phyloP scores from a whole-genome alignment of 53 echinoderm and acorn worm species.

The Apostichopus leukothele region DNA sequence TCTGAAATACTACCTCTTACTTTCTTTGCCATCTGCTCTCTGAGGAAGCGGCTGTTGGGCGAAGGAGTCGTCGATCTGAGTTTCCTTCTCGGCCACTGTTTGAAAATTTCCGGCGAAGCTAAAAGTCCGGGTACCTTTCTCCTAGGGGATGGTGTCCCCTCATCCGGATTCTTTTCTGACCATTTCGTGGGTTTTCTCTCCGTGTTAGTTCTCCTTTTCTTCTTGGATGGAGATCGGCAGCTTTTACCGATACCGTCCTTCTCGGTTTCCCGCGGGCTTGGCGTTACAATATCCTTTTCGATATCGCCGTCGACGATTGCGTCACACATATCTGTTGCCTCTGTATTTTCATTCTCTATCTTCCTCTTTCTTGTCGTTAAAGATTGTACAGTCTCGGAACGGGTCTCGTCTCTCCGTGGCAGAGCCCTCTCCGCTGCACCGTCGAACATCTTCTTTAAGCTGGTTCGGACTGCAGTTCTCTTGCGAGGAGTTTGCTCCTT shows the following conservation, averaged over 20 bases:
- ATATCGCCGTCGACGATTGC: neutral
- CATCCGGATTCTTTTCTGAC: too few relatives aligned
- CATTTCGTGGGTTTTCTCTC: neutral
- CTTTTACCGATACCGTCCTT: neutral
- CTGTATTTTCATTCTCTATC: neutral
- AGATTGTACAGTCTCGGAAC: neutral
- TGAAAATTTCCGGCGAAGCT: conserved; percentile 37
- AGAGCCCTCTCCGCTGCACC: neutral
- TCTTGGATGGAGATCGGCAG: neutral
- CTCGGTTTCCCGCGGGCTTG: neutral
- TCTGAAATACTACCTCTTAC: neutral
- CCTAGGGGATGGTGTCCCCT: conserved; percentile 7
- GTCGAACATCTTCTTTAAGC: conserved; percentile 43
- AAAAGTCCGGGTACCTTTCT: neutral
- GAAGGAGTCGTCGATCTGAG: conserved; percentile 34
- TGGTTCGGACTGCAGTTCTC: conserved; percentile 18
- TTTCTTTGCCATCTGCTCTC: conserved; percentile 16
- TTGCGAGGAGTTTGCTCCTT: conserved; percentile 8
- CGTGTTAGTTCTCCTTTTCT: neutral
- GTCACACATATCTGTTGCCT: neutral
- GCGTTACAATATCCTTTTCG: neutral
- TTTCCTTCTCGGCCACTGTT: conserved; percentile 41
- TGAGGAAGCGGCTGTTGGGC: conserved; percentile 20
- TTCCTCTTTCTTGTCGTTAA: neutral
- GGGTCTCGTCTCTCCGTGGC: neutral